These are phyloP conservation scores for Sarcoramphus papa DNA, from an alignment of 2,797 vertebrate genomes.

Conservation along the genomic window DNA sequence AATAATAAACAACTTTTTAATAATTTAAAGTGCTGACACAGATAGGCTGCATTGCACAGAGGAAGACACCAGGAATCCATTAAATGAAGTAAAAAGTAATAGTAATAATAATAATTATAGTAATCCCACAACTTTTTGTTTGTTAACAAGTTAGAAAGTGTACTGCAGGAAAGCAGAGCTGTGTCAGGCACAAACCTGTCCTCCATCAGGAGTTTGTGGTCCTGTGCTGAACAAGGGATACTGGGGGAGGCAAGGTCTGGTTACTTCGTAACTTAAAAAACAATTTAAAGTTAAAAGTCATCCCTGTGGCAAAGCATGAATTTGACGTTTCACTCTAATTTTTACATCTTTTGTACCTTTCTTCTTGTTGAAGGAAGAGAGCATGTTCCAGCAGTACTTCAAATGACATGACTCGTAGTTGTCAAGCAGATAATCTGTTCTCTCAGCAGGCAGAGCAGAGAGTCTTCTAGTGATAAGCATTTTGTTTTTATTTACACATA, in stretches of 20 bases:
- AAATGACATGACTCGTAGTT: not conserved
- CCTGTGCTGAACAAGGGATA: not conserved
- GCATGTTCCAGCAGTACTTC: not conserved
- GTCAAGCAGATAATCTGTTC: not conserved
- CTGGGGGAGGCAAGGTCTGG: not conserved
- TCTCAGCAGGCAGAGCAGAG: not conserved
- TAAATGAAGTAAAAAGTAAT: not conserved
- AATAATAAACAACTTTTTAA: conserved; percentile 26
- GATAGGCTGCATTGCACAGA: not conserved
- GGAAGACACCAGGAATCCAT: not conserved
- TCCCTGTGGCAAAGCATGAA: not conserved
- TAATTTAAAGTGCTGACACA: conserved; percentile 13
- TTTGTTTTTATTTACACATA: not conserved
- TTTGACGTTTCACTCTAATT: not conserved
- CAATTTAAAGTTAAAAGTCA: not conserved
- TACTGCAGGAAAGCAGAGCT: not conserved
- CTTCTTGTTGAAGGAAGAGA: not conserved
- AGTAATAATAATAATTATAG: not conserved
- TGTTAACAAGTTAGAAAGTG: not conserved
- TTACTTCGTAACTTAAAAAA: not conserved
- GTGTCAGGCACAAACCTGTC: not conserved
- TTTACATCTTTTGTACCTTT: not conserved
- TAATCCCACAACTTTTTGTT: not conserved
- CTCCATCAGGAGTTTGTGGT: not conserved
- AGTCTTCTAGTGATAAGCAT: not conserved